Evolutionary conservation across 1,140 invertebrate species (phyloP).

Genomic region (Leptopilina boulardi): DNA sequence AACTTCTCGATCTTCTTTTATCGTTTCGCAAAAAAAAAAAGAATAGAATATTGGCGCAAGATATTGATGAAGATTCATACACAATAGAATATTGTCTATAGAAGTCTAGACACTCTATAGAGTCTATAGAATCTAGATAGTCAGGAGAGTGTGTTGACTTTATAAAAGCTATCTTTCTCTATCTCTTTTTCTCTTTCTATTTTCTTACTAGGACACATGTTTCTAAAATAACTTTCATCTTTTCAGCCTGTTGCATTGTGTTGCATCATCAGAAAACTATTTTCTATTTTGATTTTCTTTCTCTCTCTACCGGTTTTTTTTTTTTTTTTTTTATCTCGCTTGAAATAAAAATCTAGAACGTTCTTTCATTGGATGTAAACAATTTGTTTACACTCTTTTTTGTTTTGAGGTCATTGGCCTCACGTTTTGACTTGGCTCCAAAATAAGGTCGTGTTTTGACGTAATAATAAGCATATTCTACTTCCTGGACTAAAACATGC

Average conservation of each 20-base stretch:
- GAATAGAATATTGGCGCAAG: neutral
- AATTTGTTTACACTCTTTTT: constrained; percentile 9
- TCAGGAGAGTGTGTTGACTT: neutral
- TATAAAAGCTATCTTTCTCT: neutral
- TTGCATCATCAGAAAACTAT: neutral
- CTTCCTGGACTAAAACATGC: neutral
- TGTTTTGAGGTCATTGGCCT: constrained; percentile 21
- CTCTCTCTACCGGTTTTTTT: neutral
- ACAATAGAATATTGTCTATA: neutral
- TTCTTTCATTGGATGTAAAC: neutral
- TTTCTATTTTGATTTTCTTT: too few species aligned
- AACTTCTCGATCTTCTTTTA: constrained; percentile 62
- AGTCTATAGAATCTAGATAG: constrained; percentile 2
- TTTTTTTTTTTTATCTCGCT: too few species aligned
- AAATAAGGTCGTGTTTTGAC: constrained; percentile 19
- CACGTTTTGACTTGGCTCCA: neutral
- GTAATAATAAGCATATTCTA: neutral
- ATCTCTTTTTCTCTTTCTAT: neutral
- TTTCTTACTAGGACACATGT: neutral
- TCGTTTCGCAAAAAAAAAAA: constrained; percentile 36
- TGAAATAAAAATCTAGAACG: neutral
- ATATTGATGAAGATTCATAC: neutral
- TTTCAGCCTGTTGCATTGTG: neutral
- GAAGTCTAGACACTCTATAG: constrained; percentile 20
- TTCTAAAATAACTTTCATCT: constrained; percentile 9